phyloP scores from a whole-genome alignment of 2,888 invertebrate species.

The Spatulosminthurus flaviceps region DNA sequence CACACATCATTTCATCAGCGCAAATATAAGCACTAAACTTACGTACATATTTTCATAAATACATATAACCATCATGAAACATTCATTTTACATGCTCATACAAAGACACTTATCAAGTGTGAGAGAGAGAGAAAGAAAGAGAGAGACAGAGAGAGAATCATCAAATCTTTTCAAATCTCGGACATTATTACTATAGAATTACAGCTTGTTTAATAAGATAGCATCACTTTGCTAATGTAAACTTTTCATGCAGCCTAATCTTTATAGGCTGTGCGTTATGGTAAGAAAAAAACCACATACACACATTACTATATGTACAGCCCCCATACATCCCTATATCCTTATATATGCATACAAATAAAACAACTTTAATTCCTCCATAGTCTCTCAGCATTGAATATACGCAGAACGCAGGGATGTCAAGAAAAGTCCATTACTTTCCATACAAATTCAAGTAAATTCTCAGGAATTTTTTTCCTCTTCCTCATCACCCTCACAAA shows the following conservation, averaged over 20 bases:
- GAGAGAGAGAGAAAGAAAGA: background rate
- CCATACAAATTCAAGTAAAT: background rate
- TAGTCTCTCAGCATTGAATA: background rate
- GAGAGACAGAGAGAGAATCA: background rate
- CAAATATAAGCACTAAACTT: background rate
- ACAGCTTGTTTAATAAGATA: constrained; percentile 10
- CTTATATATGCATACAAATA: background rate
- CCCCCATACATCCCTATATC: background rate
- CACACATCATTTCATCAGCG: background rate
- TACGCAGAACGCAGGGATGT: background rate
- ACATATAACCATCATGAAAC: background rate
- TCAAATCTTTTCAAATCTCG: constrained; percentile 11
- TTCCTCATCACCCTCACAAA: background rate
- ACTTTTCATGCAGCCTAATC: background rate
- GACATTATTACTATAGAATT: constrained; percentile 12
- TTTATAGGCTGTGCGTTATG: background rate
- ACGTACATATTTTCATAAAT: background rate
- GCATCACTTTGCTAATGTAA: constrained; percentile 8
- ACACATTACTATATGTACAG: background rate
- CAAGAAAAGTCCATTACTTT: background rate
- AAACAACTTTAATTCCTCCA: no score
- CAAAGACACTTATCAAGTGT: background rate
- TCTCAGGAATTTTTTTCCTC: constrained; percentile 1
- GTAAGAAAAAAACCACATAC: background rate
- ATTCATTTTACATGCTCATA: background rate